Evolutionary conservation across 2,797 vertebrate species (phyloP).

Genomic region (Jordanella pulchra): DNA sequence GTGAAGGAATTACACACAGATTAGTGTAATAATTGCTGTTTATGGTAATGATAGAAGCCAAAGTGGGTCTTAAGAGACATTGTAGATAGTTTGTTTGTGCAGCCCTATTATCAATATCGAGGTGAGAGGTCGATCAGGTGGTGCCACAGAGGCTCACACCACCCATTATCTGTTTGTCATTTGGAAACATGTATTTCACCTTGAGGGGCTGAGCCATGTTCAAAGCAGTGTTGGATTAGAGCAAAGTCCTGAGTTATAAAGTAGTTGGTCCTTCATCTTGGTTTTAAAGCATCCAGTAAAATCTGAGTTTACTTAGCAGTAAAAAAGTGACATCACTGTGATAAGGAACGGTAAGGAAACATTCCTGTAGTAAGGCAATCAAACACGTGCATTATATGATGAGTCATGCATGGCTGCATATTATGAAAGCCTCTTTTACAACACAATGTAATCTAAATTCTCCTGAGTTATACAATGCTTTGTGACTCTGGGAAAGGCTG

Average conservation of each 20-base stretch:
- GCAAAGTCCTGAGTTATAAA: background rate
- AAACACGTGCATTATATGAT: background rate
- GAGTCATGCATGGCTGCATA: background rate
- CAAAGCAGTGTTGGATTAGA: slow-evolving; percentile 1
- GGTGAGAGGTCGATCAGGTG: slow-evolving; percentile 27
- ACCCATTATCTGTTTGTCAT: slow-evolving; percentile 18
- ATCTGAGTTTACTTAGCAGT: background rate
- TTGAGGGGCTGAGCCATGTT: background rate
- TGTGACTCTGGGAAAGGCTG: background rate
- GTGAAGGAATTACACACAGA: background rate
- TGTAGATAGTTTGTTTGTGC: background rate
- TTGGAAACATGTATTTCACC: slow-evolving; percentile 14
- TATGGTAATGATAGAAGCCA: background rate
- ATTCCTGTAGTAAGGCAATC: background rate
- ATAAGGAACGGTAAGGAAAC: background rate
- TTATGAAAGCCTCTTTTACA: background rate
- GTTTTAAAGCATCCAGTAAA: background rate
- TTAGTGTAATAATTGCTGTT: background rate
- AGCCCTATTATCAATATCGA: background rate
- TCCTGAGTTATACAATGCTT: background rate
- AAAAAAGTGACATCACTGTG: background rate
- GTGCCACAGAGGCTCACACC: background rate
- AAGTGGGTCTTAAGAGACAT: background rate
- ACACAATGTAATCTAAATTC: background rate
- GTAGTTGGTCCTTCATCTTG: background rate